Evolutionary conservation across 2,797 vertebrate species (phyloP).

Genomic region (Liparis tanakae): DNA sequence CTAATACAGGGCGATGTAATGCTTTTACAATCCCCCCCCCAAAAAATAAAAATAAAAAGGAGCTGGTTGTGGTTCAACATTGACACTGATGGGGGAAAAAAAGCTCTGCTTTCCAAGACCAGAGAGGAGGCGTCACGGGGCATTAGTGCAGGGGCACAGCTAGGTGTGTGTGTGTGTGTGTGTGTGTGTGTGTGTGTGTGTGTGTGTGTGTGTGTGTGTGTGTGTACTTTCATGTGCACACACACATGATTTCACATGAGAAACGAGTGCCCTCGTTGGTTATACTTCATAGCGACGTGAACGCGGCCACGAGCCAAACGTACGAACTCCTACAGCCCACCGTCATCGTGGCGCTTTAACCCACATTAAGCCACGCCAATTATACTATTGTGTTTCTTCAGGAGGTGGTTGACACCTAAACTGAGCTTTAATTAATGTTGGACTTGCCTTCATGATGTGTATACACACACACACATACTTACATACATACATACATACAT

Average conservation of each 20-base stretch:
- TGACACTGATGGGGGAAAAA: slow-evolving; percentile 30
- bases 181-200: slow-evolving; percentile 11
- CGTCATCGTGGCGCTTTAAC: too few species aligned
- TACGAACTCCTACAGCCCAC: not conserved
- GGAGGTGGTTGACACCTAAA: too few species aligned
- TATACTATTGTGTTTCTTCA: not conserved
- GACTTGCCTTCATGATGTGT: too few species aligned
- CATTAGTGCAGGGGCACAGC: slow-evolving; percentile 27
- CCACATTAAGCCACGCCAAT: not conserved
- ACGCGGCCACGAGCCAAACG: not conserved
- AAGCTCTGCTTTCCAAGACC: slow-evolving; percentile 34
- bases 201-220: slow-evolving; percentile 18
- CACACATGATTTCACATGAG: not conserved
- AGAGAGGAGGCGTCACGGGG: slow-evolving; percentile 37
- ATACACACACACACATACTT: too few species aligned
- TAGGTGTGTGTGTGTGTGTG: slow-evolving; percentile 2
- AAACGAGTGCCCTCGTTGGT: not conserved
- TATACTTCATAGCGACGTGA: not conserved
- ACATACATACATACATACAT: too few species aligned
- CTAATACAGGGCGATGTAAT: not conserved
- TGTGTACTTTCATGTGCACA: not conserved
- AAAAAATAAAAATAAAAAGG: not conserved
- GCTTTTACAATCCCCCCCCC: not conserved
- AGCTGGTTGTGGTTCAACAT: not conserved
- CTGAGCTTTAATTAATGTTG: too few species aligned